A percentile compares a stretch with the other conserved stretches of the same genome.
Conservation (phyloP, 2,888 invertebrate species). For the Drosophila putrida region DNA sequence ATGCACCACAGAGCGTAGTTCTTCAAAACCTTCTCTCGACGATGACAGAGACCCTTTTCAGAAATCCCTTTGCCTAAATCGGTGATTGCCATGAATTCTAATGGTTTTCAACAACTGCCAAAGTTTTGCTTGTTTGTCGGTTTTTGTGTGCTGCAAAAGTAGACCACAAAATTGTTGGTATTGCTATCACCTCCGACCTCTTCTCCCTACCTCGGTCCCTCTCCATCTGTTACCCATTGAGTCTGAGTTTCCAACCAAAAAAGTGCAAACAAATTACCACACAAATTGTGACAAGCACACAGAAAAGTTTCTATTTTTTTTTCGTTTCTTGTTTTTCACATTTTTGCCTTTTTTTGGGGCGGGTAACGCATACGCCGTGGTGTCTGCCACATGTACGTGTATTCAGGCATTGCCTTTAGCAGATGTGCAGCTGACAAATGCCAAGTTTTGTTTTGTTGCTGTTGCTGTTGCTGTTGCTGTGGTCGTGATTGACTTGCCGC, state of each 20-base stretch:
- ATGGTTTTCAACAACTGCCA: conserved; percentile 32
- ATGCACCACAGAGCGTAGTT: conserved; percentile 10
- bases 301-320: conserved; percentile 32
- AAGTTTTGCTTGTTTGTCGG: conserved; percentile 45
- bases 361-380: conserved; percentile 48
- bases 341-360: background rate
- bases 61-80: conserved; percentile 16
- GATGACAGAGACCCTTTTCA: conserved; percentile 24
- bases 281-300: conserved; percentile 60
- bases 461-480: background rate
- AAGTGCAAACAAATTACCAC: conserved; percentile 61
- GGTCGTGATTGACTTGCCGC: conserved; percentile 34
- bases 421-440: conserved; percentile 40
- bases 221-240: background rate
- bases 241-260: conserved; percentile 21
- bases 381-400: conserved; percentile 31
- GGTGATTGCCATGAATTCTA: conserved; percentile 45
- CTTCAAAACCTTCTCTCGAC: conserved; percentile 1
- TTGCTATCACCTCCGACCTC: conserved; percentile 46
- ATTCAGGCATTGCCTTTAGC: conserved; percentile 33
- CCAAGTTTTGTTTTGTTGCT: conserved; percentile 21
- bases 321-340: background rate
- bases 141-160: conserved; percentile 43
- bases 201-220: background rate
- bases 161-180: conserved; percentile 68